Percentiles rank a stretch among this genome's conserved stretches.
These are phyloP conservation scores for Meriones unguiculatus DNA, from an alignment of 2,113 vertebrate genomes.

Conservation along the genomic window DNA sequence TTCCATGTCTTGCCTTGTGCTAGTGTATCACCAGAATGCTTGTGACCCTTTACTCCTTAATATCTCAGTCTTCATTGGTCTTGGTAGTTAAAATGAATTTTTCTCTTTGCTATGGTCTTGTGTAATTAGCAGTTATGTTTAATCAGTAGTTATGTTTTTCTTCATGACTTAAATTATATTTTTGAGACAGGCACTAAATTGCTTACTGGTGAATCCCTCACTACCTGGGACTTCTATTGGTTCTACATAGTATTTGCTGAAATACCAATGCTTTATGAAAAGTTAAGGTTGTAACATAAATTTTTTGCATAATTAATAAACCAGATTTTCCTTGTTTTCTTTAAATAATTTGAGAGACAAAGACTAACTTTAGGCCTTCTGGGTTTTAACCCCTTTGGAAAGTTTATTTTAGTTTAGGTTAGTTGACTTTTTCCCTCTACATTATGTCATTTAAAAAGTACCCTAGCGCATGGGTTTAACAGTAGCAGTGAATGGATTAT, in stretches of 20 bases:
- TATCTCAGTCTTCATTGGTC: neutral
- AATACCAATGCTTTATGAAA: conserved; percentile 42
- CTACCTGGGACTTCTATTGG: neutral
- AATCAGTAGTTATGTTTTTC: neutral
- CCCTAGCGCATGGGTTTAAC: neutral
- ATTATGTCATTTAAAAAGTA: neutral
- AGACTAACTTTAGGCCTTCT: neutral
- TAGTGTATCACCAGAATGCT: neutral
- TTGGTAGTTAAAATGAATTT: conserved; percentile 22
- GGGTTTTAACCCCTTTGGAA: neutral
- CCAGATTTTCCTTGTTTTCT: neutral
- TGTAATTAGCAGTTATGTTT: neutral
- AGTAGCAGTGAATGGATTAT: neutral
- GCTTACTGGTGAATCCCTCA: neutral
- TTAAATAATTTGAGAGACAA: neutral
- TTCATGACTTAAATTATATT: neutral
- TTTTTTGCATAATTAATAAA: conserved; percentile 5
- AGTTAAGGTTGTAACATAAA: conserved; percentile 14
- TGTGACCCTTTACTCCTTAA: neutral
- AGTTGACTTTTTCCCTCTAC: neutral
- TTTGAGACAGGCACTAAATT: conserved; percentile 38
- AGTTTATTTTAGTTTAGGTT: conserved; percentile 1
- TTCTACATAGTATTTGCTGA: neutral
- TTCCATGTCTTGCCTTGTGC: neutral
- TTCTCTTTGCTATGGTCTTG: neutral